Conservation (phyloP, 2,797 vertebrate genomes). For the Neostethus bicornis region DNA sequence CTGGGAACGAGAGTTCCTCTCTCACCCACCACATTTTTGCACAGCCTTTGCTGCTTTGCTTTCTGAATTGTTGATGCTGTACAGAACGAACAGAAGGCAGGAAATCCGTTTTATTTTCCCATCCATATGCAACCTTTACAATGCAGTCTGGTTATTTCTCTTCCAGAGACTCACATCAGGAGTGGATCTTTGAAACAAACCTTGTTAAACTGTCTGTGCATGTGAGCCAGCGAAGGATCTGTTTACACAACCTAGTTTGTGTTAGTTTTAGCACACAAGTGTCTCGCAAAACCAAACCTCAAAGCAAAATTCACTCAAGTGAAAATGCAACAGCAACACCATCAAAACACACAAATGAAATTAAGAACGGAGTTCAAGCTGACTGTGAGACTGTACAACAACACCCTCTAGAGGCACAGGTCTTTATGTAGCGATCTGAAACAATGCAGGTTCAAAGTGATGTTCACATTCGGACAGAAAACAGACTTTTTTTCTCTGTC, state of each 20-base stretch:
- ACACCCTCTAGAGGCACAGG: slow-evolving; percentile 38
- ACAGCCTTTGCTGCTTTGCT: slow-evolving; percentile 31
- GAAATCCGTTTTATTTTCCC: slow-evolving; percentile 67
- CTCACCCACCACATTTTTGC: slow-evolving; percentile 6
- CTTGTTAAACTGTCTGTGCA: slow-evolving; percentile 38
- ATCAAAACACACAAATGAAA: background rate
- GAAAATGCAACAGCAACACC: background rate
- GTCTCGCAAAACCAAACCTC: background rate
- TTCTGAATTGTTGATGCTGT: slow-evolving; percentile 35
- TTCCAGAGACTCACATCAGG: slow-evolving; percentile 63
- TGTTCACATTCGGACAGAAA: slow-evolving; percentile 2
- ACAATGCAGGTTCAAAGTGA: background rate
- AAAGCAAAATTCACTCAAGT: background rate
- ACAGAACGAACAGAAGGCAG: slow-evolving; percentile 36
- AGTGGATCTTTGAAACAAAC: slow-evolving; percentile 50
- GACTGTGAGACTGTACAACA: slow-evolving; percentile 1
- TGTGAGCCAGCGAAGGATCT: slow-evolving; percentile 22
- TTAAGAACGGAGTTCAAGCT: background rate
- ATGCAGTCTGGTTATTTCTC: slow-evolving; percentile 52
- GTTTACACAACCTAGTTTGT: slow-evolving; percentile 35
- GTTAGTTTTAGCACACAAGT: slow-evolving; percentile 29
- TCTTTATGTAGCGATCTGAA: slow-evolving; percentile 1
- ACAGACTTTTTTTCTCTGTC: slow-evolving; percentile 25
- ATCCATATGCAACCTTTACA: slow-evolving; percentile 34
- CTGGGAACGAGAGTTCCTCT: slow-evolving; percentile 15